Conservation (phyloP, 2,113 vertebrate genomes). For the Amblyopsis rosae region DNA sequence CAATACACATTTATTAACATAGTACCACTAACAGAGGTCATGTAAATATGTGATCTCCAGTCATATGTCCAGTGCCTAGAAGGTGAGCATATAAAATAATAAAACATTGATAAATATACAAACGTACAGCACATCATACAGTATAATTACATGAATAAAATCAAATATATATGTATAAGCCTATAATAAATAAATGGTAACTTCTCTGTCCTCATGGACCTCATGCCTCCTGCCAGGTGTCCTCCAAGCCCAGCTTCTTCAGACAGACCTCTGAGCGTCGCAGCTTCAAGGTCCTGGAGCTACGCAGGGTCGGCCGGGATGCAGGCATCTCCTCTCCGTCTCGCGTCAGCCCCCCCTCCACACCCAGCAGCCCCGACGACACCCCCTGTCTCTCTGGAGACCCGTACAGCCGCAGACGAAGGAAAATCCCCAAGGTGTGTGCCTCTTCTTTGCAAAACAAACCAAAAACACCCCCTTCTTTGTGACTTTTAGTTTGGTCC, state of each 20-base stretch:
- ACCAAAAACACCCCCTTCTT: neutral
- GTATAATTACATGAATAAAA: no score
- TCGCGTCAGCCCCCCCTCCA: constrained; percentile 91
- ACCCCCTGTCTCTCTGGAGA: constrained; percentile 91
- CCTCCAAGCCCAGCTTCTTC: constrained; percentile 87
- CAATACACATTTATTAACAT: no score
- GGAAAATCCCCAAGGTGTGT: constrained; percentile 92
- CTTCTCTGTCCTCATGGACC: no score
- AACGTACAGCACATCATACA: no score
- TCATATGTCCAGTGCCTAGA: no score
- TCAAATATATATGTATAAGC: no score
- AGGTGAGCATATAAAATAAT: no score
- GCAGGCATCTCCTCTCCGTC: constrained; percentile 82
- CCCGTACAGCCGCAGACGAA: constrained; percentile 87
- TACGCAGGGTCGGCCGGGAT: constrained; percentile 87
- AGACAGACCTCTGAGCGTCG: constrained; percentile 91
- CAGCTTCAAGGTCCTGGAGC: constrained; percentile 90
- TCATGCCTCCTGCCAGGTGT: constrained; percentile 48
- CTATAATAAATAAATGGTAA: no score
- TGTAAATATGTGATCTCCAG: no score
- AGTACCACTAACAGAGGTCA: no score
- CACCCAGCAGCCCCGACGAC: constrained; percentile 95
- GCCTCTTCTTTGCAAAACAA: constrained; percentile 4
- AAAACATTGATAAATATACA: no score
- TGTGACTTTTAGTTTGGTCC: constrained; percentile 33